phyloP scores from a whole-genome alignment of 1,140 invertebrate species.

The Zelostemma sp. region DNA sequence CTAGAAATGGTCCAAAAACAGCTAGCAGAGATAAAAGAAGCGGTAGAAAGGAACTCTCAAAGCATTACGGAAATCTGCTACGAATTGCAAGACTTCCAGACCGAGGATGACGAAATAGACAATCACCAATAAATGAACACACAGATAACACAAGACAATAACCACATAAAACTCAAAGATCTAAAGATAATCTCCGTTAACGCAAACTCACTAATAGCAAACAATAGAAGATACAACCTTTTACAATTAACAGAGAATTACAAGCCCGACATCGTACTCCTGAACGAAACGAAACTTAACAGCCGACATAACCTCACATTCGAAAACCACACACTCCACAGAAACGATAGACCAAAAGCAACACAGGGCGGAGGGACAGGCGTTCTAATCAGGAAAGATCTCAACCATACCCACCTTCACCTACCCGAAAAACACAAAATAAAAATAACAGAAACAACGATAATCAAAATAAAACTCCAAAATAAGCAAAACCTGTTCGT shows the following conservation, averaged over 20 bases:
- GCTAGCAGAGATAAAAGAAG: not conserved
- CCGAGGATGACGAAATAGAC: not conserved
- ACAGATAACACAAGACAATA: too few species aligned
- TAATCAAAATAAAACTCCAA: slow-evolving; percentile 18
- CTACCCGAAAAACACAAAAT: slow-evolving; percentile 6
- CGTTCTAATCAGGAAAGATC: slow-evolving; percentile 24
- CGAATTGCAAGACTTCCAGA: not conserved
- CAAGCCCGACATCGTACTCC: slow-evolving; percentile 19
- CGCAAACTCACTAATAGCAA: slow-evolving; percentile 30
- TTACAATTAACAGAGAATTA: slow-evolving; percentile 13
- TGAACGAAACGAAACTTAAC: slow-evolving; percentile 41
- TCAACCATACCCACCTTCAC: slow-evolving; percentile 13
- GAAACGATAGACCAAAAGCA: slow-evolving; percentile 19
- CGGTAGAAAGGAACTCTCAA: not conserved
- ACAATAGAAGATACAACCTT: slow-evolving; percentile 21
- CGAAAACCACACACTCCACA: slow-evolving; percentile 27
- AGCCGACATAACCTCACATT: slow-evolving; percentile 22
- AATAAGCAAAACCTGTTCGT: slow-evolving; percentile 4
- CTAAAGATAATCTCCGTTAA: slow-evolving; percentile 33
- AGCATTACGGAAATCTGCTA: not conserved
- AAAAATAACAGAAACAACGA: slow-evolving; percentile 27
- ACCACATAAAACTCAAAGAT: not conserved
- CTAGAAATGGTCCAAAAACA: not conserved
- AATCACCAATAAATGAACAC: too few species aligned
- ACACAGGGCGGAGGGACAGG: slow-evolving; percentile 31